These are phyloP conservation scores for Epinotia brunnichana DNA, from an alignment of 2,888 invertebrate species.

Conservation along the genomic window DNA sequence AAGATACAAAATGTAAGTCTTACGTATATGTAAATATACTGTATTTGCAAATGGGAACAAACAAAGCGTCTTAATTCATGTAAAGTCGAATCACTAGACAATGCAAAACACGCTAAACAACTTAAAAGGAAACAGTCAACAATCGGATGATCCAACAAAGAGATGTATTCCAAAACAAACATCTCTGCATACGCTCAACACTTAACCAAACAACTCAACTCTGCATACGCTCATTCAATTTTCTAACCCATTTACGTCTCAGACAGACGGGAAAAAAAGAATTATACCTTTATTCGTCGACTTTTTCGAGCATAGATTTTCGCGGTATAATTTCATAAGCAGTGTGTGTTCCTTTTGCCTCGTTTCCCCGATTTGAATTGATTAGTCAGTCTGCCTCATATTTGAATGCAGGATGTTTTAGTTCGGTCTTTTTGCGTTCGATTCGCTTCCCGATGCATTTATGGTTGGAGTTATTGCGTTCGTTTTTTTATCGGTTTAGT, in stretches of 20 bases:
- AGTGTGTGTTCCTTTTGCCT: slow-evolving; percentile 77
- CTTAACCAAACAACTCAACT: slow-evolving; percentile 74
- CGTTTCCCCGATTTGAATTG: slow-evolving; percentile 80
- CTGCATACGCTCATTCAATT: slow-evolving; percentile 79
- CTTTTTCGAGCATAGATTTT: slow-evolving; percentile 67
- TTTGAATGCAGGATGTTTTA: slow-evolving; percentile 68
- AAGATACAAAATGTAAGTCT: slow-evolving; percentile 4
- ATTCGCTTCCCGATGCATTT: slow-evolving; percentile 62
- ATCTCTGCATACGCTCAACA: slow-evolving; percentile 67
- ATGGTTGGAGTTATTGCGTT: slow-evolving; percentile 51
- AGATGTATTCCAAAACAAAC: slow-evolving; percentile 62
- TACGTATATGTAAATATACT: background rate
- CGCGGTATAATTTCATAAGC: slow-evolving; percentile 82
- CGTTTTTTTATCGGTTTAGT: slow-evolving; percentile 40
- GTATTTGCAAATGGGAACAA: slow-evolving; percentile 19
- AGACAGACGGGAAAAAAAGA: slow-evolving; percentile 67
- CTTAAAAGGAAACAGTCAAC: slow-evolving; percentile 54
- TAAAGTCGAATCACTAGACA: slow-evolving; percentile 40
- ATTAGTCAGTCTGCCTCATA: slow-evolving; percentile 78
- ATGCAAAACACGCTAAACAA: slow-evolving; percentile 46
- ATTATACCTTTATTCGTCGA: slow-evolving; percentile 63
- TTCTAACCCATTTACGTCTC: slow-evolving; percentile 84
- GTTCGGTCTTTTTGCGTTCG: slow-evolving; percentile 59
- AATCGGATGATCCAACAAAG: slow-evolving; percentile 59
- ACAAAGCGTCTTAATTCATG: slow-evolving; percentile 41